Evolutionary conservation across 2,888 invertebrate species (phyloP).

Genomic region (Apodemia zela): DNA sequence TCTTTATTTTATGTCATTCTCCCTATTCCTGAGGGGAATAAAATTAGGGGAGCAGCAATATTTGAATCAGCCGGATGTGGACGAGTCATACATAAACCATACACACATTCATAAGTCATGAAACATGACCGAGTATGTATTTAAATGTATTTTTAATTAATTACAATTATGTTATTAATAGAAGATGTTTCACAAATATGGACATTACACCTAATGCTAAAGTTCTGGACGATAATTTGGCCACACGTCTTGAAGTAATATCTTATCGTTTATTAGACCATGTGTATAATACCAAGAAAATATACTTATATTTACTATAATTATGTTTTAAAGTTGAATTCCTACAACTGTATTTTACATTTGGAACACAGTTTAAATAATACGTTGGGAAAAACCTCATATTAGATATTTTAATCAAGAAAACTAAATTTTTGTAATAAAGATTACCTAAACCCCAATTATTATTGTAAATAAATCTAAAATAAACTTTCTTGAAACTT

Average conservation of each 20-base stretch:
- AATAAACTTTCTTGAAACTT: slow-evolving; percentile 42
- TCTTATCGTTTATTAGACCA: slow-evolving; percentile 27
- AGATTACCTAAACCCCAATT: neutral
- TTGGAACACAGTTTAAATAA: slow-evolving; percentile 27
- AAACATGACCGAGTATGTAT: neutral
- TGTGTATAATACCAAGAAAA: slow-evolving; percentile 33
- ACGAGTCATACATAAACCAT: neutral
- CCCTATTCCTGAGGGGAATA: too few species aligned
- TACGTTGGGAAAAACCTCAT: neutral
- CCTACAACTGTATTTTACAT: slow-evolving; percentile 10
- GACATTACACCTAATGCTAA: slow-evolving; percentile 38
- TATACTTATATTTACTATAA: slow-evolving; percentile 46
- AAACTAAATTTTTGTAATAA: neutral
- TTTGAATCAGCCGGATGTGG: too few species aligned
- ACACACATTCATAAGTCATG: neutral
- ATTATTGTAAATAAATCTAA: slow-evolving; percentile 34
- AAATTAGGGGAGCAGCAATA: too few species aligned
- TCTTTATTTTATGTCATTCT: too few species aligned
- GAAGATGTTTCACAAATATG: slow-evolving; percentile 24
- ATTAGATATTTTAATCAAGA: neutral
- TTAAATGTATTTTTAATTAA: neutral
- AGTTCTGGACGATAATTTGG: slow-evolving; percentile 75
- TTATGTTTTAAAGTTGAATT: slow-evolving; percentile 17
- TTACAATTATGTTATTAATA: neutral
- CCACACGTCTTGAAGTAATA: slow-evolving; percentile 58